phyloP scores from a whole-genome alignment of 1,140 invertebrate species.

The Thaumatotibia leucotreta region DNA sequence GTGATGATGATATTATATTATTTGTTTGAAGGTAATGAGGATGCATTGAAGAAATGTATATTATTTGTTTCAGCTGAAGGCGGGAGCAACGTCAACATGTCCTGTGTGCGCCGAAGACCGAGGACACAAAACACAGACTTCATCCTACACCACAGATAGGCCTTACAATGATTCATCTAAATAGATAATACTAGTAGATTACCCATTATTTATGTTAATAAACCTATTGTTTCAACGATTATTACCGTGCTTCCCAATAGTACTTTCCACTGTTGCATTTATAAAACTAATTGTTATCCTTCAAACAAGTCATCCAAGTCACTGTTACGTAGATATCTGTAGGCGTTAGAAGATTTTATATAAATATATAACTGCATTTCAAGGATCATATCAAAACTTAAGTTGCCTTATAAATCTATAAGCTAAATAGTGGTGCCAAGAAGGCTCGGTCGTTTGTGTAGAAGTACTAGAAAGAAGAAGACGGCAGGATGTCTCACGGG shows the following conservation, averaged over 20 bases:
- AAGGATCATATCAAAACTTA: slow-evolving; percentile 25
- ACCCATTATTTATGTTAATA: slow-evolving; percentile 21
- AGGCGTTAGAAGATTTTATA: slow-evolving; percentile 3
- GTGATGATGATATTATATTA: slow-evolving; percentile 1
- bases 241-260: neutral
- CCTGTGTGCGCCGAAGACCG: slow-evolving; percentile 21
- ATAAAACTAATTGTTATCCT: neutral
- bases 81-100: slow-evolving; percentile 33
- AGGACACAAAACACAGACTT: slow-evolving; percentile 27
- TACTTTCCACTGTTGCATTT: slow-evolving; percentile 6
- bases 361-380: neutral
- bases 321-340: neutral
- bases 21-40: too few relatives aligned
- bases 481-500: slow-evolving; percentile 63
- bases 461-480: neutral
- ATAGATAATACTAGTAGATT: slow-evolving; percentile 28
- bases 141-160: slow-evolving; percentile 44
- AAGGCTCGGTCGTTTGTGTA: too few relatives aligned
- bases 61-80: slow-evolving; percentile 45
- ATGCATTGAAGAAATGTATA: too few relatives aligned
- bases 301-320: neutral
- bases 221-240: neutral
- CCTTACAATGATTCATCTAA: slow-evolving; percentile 28
- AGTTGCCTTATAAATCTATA: slow-evolving; percentile 27
- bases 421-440: slow-evolving; percentile 20